Evolutionary conservation across 1,140 invertebrate genomes (phyloP), one percentile per base, ranked within the genome.

Genomic region (Tetramorium parvispinum): DNA sequence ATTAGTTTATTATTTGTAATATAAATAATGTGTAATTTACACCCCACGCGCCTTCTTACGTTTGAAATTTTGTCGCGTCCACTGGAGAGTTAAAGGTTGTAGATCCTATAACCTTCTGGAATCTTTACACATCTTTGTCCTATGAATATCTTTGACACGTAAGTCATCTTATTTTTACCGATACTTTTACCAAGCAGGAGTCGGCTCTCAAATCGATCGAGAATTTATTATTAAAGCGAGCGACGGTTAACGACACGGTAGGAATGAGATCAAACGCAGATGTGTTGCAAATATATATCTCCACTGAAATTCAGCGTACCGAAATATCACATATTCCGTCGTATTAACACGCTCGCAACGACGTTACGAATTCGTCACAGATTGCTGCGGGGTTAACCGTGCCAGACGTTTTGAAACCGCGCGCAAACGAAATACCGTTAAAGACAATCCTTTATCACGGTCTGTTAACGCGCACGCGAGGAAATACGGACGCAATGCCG

Each of bases 401-500:
- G 53, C 18, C 43, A 83, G 46, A 59, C 32, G 18, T 73, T 59
- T 57, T 10, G n/a, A 55, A 68, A 71, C 32, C 59, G 13, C 46
- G 8, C 51, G 49, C 63, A 18, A 70, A 43, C 63, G 18, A 46
- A 59, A 46, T 73, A 73, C 21, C 18, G 24, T 82, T 57, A 57
- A 73, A 71, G 37, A 73, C 27, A 11, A 82, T 46, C 27, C 24
- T 82, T 73, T 7, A 70, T 10, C 32, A 18, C 59, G n/a, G 21
- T 70, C 32, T 70, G 63, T 71, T 71, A 71, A 82, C 21, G 21
- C 2, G 63, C 27, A 37, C 7, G 55, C 24, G 16, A 43, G 59
- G 7, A 43, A 82, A 73, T 32, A 32, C 32, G 32, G 32, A 32
- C 2, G 13, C 43, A 18, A 32, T 32, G 32, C 32, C 32, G 24